Evolutionary conservation across 1,140 invertebrate genomes (phyloP).

Genomic region (Hyles euphorbiae): DNA sequence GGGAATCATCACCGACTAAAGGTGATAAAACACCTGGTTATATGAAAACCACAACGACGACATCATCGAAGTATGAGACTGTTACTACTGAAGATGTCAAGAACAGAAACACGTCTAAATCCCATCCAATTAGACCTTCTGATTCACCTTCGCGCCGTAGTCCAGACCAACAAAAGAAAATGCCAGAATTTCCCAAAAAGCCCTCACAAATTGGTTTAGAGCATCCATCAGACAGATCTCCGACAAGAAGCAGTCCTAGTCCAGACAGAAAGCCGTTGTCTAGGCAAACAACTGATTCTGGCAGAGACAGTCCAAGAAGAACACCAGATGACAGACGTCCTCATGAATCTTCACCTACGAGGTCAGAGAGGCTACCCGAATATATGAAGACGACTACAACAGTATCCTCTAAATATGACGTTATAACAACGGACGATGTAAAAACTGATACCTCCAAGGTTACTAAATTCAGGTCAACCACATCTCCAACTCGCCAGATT

Average conservation of each 20-base stretch:
- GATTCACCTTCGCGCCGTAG: constrained; percentile 3
- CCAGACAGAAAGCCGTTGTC: constrained; percentile 3
- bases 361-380: constrained; percentile 14
- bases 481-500: neutral
- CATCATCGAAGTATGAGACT: neutral
- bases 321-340: constrained; percentile 8
- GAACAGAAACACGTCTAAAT: neutral
- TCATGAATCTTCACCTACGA: constrained; percentile 7
- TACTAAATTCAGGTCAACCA: neutral
- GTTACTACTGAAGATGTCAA: neutral
- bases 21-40: neutral
- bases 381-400: constrained; percentile 17
- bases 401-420: constrained; percentile 19
- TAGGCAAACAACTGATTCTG: constrained; percentile 1
- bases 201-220: no score
- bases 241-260: constrained; percentile 7
- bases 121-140: neutral
- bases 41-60: constrained; percentile 1
- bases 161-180: neutral
- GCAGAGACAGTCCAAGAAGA: neutral
- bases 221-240: constrained; percentile 1
- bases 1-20: constrained; percentile 12
- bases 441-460: no score
- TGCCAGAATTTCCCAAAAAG: no score
- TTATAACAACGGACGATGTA: neutral